Base-by-base conservation (phyloP, 2,888 invertebrate species). In the Diplolepis rosae region DNA sequence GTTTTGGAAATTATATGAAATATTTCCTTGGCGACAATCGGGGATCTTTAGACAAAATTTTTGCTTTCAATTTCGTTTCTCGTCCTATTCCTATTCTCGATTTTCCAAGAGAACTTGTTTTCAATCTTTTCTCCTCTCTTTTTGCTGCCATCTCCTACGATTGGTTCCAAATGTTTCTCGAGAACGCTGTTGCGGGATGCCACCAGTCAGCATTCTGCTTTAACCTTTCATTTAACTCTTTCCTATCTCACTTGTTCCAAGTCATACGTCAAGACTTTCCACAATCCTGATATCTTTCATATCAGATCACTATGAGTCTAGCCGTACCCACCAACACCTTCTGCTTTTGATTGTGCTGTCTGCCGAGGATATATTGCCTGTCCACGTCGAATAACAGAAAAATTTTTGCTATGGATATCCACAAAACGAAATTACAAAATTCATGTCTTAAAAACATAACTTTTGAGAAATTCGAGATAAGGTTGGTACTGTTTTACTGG, bases 161-260 rank as follows among this genome's bases (percentile, higher is more conserved):
- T 76, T 75, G 75, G 71, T 70, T 69, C 67, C 70, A 65, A 77
- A 73, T 65, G 68, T 68, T 66, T 56, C 75, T 66, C 67, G 74
- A 71, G 73, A 69, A 68, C 61, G 70, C 50, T 74, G 67, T 68
- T 48, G 50, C 75, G 69, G 72, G 72, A 70, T 66, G 69, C 73
- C 75, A 72, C 56, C 54, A 79, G 72, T 79, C 77, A 78, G 78
- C 78, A 77, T 80, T 75, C 73, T 75, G 61, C 74, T 74, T 77
- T 56, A 51, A 45, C 48, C 51, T 68, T 61, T 69, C 13, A 54
- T 70, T 30, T 42, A 70, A 61, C 65, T 52, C 30, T 68, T 61
- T 69, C 50, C 27, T 70, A 45, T 39, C 39, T 67, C 66, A 69
- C 66, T 15, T 15, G 50, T 67, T 69, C 61, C 32, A 39, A 28